Evolutionary conservation across 2,797 vertebrate genomes (phyloP).

Genomic region (Peromyscus nudipes): DNA sequence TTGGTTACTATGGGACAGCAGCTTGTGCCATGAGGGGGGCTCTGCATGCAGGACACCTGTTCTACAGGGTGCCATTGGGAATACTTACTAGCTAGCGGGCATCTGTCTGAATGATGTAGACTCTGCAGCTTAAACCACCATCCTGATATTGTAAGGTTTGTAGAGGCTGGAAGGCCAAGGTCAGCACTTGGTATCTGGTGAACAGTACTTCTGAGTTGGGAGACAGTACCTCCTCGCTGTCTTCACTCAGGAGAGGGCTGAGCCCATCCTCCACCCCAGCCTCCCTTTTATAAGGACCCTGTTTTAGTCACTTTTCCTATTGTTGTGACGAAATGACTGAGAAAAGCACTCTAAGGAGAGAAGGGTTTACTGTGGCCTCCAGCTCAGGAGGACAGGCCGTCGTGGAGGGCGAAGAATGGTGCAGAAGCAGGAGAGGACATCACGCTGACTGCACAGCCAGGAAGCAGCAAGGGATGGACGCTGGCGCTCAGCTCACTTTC

Average conservation of each 20-base stretch:
- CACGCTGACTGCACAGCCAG: background rate
- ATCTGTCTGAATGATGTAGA: background rate
- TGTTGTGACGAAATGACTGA: background rate
- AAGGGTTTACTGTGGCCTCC: background rate
- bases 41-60: no score
- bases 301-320: background rate
- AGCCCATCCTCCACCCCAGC: background rate
- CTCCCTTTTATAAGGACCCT: background rate
- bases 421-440: no score
- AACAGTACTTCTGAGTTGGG: background rate
- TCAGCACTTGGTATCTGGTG: background rate
- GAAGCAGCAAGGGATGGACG: background rate
- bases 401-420: background rate
- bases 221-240: background rate
- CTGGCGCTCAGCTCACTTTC: background rate
- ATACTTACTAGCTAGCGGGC: background rate
- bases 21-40: background rate
- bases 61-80: background rate
- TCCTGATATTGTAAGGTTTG: background rate
- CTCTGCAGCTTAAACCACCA: background rate
- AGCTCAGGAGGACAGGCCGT: background rate
- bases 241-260: background rate
- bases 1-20: background rate
- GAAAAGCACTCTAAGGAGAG: background rate
- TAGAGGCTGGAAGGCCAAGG: background rate